phyloP scores from a whole-genome alignment of 2,113 vertebrate genomes.

The Thunnus thynnus region DNA sequence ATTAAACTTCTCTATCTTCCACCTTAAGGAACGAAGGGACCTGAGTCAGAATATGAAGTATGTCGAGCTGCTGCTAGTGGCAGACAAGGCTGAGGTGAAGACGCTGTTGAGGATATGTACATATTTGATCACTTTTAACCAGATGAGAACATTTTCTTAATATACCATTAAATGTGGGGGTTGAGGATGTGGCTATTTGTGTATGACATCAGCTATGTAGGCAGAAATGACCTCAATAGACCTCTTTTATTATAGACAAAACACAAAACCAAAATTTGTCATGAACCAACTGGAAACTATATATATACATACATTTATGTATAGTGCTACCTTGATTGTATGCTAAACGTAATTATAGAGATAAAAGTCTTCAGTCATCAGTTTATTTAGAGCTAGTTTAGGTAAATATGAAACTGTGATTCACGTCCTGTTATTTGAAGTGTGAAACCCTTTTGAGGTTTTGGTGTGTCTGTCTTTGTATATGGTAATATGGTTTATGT shows the following conservation, averaged over 20 bases:
- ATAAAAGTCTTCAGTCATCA: background rate
- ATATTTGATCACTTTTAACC: background rate
- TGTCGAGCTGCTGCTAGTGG: conserved; percentile 95
- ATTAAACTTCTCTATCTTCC: background rate
- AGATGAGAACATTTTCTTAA: background rate
- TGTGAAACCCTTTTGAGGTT: background rate
- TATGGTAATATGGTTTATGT: conserved; percentile 14
- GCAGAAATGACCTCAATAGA: no score
- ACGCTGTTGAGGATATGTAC: accelerated
- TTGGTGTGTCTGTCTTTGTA: background rate
- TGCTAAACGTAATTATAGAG: background rate
- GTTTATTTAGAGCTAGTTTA: background rate
- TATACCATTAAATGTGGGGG: background rate
- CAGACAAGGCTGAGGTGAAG: conserved; percentile 95
- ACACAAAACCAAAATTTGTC: no score
- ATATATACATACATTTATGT: no score
- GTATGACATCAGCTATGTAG: background rate
- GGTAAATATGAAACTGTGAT: background rate
- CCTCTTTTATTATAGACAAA: no score
- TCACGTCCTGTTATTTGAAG: conserved; percentile 18
- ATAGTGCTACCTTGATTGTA: background rate
- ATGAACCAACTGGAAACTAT: no score
- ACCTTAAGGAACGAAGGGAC: conserved; percentile 89
- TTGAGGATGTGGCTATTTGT: background rate
- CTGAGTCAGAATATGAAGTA: conserved; percentile 89